Evolutionary conservation across 1,140 invertebrate genomes (phyloP), one percentile per base, ranked within the genome.

Genomic region (Tetraneura akinire): DNA sequence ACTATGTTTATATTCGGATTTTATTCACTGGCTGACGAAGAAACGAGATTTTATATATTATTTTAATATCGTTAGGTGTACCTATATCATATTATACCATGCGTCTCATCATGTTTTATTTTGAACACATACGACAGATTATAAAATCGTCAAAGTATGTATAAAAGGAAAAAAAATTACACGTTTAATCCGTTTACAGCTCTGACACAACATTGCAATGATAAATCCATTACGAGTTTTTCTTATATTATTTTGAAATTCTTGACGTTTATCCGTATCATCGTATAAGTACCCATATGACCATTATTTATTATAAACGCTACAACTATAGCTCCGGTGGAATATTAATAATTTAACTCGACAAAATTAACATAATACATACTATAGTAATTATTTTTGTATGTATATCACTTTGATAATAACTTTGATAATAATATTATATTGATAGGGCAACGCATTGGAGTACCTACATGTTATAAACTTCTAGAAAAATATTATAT

Each of bases 151-250:
- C 45, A 14, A 14, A 1, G 45, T 47, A 10, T 47, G 11, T 47
- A 10, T 47, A 8, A 47, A 47, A 47, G 11, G 11, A 47, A 47
- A 42, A 64, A 64, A 64, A 21, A 66, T 11, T 13, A n/a, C 21
- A 70, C 9, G 13, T 29, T 2, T 29, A 71, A 21, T 26, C 47
- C 16, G 29, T 26, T 29, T 71, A n/a, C n/a, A 29, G 45, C 26
- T 71, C 1, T 16, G 10, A 32, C 26, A 11, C 16, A 14, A 6
- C 16, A 51, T n/a, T n/a, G n/a, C 10, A 29, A 49, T 70, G 68
- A 71, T 45, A 51, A 51, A 49, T 71, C 47, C 47, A 29, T 71
- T n/a, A n/a, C n/a, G n/a, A n/a, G n/a, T n/a, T n/a, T 29, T 71
- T 29, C 16, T 71, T 14, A 71, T 51, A 51, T n/a, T n/a, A 9